Evolutionary conservation across 2,888 invertebrate genomes (phyloP).

Genomic region (Perithous albicinctus): DNA sequence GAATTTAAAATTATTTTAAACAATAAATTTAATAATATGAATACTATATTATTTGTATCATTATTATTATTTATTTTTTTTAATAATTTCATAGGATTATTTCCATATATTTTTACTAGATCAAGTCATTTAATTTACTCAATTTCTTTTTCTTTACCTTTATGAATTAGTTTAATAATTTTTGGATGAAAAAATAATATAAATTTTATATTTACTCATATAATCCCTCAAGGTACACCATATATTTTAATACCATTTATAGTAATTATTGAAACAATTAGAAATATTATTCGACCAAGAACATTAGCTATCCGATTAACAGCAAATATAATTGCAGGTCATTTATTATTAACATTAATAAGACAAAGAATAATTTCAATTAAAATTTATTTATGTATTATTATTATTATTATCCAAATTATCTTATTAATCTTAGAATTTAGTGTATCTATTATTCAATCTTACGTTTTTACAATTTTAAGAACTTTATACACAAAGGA

Average conservation of each 20-base stretch:
- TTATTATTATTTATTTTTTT: constrained; percentile 88
- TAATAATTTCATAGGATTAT: constrained; percentile 90
- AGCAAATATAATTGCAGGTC: constrained; percentile 92
- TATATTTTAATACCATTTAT: no score
- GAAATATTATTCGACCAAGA: constrained; percentile 89
- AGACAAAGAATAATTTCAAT: constrained; percentile 89
- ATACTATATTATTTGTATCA: no score
- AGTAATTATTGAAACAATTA: constrained; percentile 91
- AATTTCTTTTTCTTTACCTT: constrained; percentile 86
- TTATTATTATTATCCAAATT: no score
- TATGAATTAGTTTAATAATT: constrained; percentile 89
- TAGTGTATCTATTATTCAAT: no score
- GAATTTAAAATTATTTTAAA: no score
- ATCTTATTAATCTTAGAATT: no score
- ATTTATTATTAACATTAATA: constrained; percentile 89
- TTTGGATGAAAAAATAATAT: constrained; percentile 88
- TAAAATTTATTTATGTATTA: constrained; percentile 74
- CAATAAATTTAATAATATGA: no score
- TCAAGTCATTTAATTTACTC: constrained; percentile 88
- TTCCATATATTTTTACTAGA: constrained; percentile 90
- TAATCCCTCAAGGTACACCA: no score
- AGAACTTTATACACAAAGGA: no score
- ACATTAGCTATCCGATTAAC: constrained; percentile 90
- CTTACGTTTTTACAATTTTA: no score
- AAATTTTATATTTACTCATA: constrained; percentile 88